These are phyloP conservation scores for Triplophysa bombifrons DNA, from an alignment of 2,797 vertebrate genomes.

Conservation along the genomic window DNA sequence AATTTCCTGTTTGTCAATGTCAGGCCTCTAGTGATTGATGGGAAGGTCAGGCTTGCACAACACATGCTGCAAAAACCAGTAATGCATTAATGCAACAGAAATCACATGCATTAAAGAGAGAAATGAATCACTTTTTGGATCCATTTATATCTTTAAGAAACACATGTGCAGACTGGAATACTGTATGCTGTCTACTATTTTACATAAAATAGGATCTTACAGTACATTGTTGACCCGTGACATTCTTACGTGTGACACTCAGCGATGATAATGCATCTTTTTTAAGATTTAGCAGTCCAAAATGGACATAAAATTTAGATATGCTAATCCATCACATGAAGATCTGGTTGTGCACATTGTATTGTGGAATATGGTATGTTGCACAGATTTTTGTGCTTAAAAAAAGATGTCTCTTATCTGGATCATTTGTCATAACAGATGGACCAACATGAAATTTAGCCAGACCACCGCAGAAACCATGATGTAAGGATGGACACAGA, in stretches of 20 bases:
- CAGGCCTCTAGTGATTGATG: slow-evolving; percentile 19
- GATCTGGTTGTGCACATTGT: no score
- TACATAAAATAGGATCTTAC: no score
- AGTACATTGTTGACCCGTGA: no score
- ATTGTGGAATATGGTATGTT: no score
- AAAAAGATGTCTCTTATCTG: not conserved
- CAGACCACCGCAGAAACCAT: slow-evolving; percentile 5
- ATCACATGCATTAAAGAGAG: not conserved
- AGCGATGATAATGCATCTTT: no score
- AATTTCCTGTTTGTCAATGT: slow-evolving; percentile 35
- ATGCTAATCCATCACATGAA: no score
- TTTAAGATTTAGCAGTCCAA: no score
- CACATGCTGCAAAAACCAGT: slow-evolving; percentile 25
- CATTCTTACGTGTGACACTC: no score
- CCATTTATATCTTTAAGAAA: slow-evolving; percentile 19
- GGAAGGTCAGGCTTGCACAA: slow-evolving; percentile 19
- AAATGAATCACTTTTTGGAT: not conserved
- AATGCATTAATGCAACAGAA: not conserved
- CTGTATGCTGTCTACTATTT: not conserved
- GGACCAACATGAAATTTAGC: not conserved
- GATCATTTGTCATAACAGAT: slow-evolving; percentile 18
- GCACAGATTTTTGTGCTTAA: slow-evolving; percentile 1
- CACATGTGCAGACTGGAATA: not conserved
- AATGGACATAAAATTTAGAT: no score
- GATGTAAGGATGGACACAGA: slow-evolving; percentile 31